Conservation (phyloP, 2,888 invertebrate species). For the Tetanocera ferruginea region DNA sequence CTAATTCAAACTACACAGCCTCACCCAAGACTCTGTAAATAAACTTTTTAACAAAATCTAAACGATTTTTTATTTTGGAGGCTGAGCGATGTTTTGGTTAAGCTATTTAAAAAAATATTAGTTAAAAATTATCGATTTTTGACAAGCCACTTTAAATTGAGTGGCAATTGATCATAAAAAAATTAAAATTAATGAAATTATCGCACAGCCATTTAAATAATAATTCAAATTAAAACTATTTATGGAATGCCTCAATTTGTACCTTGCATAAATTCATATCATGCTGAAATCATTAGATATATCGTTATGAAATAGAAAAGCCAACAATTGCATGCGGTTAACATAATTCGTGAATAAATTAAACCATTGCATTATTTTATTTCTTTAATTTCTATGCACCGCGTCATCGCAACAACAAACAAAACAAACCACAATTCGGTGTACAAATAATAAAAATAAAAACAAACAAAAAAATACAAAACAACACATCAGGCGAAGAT, state of each 20-base stretch:
- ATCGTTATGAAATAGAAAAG: background rate
- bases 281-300: constrained; percentile 16
- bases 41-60: background rate
- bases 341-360: background rate
- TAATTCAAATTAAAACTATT: background rate
- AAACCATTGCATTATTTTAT: constrained; percentile 29
- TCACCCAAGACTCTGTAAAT: background rate
- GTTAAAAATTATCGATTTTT: no score
- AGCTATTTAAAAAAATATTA: background rate
- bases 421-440: constrained; percentile 43
- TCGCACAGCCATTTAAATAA: no score
- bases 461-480: constrained; percentile 44
- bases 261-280: constrained; percentile 21
- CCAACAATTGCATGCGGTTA: constrained; percentile 14
- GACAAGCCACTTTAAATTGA: background rate
- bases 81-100: background rate
- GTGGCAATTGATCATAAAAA: no score
- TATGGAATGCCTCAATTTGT: constrained; percentile 17
- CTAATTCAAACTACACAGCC: background rate
- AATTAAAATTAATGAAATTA: background rate
- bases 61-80: background rate
- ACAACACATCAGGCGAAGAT: constrained; percentile 81
- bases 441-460: constrained; percentile 35
- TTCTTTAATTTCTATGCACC: constrained; percentile 40
- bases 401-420: constrained; percentile 33